These are phyloP conservation scores for Acleris emargana DNA, from an alignment of 2,888 invertebrate species.

Conservation along the genomic window DNA sequence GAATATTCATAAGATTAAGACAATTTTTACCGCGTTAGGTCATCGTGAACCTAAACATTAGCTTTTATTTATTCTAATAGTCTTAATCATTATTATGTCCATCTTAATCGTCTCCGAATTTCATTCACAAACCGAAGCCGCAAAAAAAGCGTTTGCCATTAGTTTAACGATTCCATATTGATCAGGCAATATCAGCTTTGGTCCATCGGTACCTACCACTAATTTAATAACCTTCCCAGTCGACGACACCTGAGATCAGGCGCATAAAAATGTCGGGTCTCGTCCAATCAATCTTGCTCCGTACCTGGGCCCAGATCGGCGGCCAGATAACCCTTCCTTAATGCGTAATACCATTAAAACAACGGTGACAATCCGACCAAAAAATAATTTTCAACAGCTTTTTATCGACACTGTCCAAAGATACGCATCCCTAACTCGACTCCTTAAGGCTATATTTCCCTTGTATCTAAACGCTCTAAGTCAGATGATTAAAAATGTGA, in stretches of 20 bases:
- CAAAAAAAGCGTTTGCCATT: constrained; percentile 3
- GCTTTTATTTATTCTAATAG: not conserved
- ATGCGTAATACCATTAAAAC: constrained; percentile 84
- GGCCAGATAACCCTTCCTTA: constrained; percentile 79
- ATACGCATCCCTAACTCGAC: constrained; percentile 53
- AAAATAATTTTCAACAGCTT: constrained; percentile 81
- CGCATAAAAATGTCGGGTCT: constrained; percentile 78
- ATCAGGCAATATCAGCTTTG: constrained; percentile 59
- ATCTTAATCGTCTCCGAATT: not conserved
- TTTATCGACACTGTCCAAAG: constrained; percentile 52
- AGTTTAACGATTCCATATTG: constrained; percentile 12
- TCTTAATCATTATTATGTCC: not conserved
- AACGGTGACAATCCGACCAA: constrained; percentile 83
- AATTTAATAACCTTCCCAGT: constrained; percentile 79
- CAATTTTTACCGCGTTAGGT: constrained; percentile 10
- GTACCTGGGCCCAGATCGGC: constrained; percentile 78
- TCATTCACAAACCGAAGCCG: constrained; percentile 14
- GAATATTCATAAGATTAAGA: not conserved
- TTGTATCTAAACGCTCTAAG: constrained; percentile 56
- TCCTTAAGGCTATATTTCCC: constrained; percentile 59
- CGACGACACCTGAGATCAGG: constrained; percentile 76
- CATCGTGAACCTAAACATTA: not conserved
- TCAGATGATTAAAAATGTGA: constrained; percentile 82
- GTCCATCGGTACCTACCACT: constrained; percentile 68
- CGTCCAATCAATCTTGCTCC: constrained; percentile 79